Percentiles rank a stretch among this genome's conserved stretches.
These are phyloP conservation scores for Aphrophora alni DNA, from an alignment of 2,888 invertebrate genomes.

Conservation along the genomic window DNA sequence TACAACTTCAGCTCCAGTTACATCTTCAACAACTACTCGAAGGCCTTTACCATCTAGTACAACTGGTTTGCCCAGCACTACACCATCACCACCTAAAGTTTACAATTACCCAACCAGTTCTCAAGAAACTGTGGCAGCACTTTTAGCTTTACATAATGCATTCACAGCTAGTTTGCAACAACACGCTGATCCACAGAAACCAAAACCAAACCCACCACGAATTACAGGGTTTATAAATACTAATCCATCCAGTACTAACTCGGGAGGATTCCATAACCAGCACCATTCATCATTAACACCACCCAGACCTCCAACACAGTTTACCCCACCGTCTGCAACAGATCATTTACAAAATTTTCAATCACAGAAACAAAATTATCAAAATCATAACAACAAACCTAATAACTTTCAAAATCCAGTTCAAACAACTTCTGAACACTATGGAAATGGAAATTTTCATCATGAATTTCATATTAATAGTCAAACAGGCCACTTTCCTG, in stretches of 20 bases:
- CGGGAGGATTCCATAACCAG: constrained; percentile 25
- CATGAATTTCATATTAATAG: constrained; percentile 41
- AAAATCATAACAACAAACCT: constrained; percentile 20
- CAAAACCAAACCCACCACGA: constrained; percentile 42
- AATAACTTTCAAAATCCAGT: constrained; percentile 7
- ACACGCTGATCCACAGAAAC: constrained; percentile 38
- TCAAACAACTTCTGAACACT: constrained; percentile 42
- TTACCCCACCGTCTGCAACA: constrained; percentile 23
- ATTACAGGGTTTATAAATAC: constrained; percentile 25
- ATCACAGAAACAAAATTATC: constrained; percentile 25
- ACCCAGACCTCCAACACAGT: constrained; percentile 30
- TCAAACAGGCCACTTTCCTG: constrained; percentile 23
- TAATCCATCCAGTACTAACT: neutral
- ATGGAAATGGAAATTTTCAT: constrained; percentile 43
- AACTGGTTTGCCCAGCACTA: constrained; percentile 27
- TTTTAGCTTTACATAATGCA: constrained; percentile 52
- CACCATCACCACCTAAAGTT: constrained; percentile 39
- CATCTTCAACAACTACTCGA: constrained; percentile 24
- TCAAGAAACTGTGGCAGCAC: constrained; percentile 50
- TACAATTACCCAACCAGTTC: constrained; percentile 43
- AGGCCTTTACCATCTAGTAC: constrained; percentile 22
- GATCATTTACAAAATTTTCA: constrained; percentile 21
- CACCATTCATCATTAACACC: constrained; percentile 10
- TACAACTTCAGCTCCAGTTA: constrained; percentile 18
- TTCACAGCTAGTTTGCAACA: constrained; percentile 51